Evolutionary conservation across 2,113 vertebrate genomes (phyloP), one percentile per base, ranked within the genome.

Genomic region (Solea senegalensis): DNA sequence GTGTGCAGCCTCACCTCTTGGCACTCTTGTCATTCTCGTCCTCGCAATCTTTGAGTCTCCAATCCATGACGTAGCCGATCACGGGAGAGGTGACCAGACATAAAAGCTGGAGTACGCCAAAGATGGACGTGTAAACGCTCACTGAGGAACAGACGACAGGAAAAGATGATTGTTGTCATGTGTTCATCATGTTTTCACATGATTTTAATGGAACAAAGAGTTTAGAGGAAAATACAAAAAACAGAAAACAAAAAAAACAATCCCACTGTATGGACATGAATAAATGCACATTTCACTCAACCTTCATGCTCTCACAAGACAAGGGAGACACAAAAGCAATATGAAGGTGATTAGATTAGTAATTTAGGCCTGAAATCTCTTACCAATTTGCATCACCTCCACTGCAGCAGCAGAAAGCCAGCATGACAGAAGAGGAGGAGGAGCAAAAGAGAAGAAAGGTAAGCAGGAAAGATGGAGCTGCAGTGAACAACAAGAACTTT

Each of bases 11-110:
- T 80, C 88, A 96, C 96, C 91, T 95, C 83, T 88, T 88, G 62
- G 75, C 0, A 0, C 78, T 91, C 78, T 90, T 95, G 52, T 96
- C 95, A 1, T 94, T 95, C 61, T 91, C 93, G 5, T 94, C 93
- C 60, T 97, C 96, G 0, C 97, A 99, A 5, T 98, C 96, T 81
- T 96, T 98, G 67, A 99, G 91, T 53, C 60, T 93, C 97, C 97
- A 99, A 84, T 99, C 98, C 98, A 99, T 99, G 86, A 99, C 95
- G 81, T 94, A 97, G 45, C 98, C 98, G 0, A 99, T 99, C 71
- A 98, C 95, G 0, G 98, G 97, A 0, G 98, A 97, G 0, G 98
- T 99, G 84, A 98, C 67, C 83, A 99, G 92, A 86, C 98, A 99
- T 61, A 99, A 90, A 27, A 99, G 95, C 85, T 99, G 98, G 43